Evolutionary conservation across 2,888 invertebrate species (phyloP).

Genomic region (Mesorhabditis sp.): DNA sequence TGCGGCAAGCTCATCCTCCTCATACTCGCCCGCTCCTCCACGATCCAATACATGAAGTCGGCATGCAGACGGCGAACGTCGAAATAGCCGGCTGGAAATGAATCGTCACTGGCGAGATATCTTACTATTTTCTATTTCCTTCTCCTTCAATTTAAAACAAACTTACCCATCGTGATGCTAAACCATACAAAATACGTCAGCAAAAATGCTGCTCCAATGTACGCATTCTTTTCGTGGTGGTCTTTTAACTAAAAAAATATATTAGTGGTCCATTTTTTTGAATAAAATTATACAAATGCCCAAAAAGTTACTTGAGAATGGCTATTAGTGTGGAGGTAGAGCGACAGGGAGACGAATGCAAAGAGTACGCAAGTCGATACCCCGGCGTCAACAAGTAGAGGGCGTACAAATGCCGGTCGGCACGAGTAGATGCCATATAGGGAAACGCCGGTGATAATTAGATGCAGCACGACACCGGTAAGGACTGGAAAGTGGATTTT

Average conservation of each 20-base stretch:
- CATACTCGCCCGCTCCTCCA: slow-evolving; percentile 41
- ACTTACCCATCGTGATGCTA: slow-evolving; percentile 18
- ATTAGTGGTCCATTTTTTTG: neutral
- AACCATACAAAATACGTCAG: slow-evolving; percentile 37
- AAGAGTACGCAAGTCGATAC: slow-evolving; percentile 10
- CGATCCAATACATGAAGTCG: slow-evolving; percentile 50
- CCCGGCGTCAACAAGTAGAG: slow-evolving; percentile 32
- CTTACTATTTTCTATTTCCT: neutral
- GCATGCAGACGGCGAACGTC: slow-evolving; percentile 23
- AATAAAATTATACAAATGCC: neutral
- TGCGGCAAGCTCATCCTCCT: slow-evolving; percentile 24
- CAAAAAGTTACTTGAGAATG: neutral
- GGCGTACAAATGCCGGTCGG: slow-evolving; percentile 34
- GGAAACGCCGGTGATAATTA: slow-evolving; percentile 31
- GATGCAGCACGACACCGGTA: slow-evolving; percentile 26
- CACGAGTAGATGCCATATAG: slow-evolving; percentile 40
- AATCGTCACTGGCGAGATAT: neutral
- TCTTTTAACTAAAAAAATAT: neutral
- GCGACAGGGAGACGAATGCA: neutral
- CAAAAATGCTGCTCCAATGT: slow-evolving; percentile 37
- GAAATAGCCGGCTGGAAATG: neutral
- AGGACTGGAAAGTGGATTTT: slow-evolving; percentile 21
- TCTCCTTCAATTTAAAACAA: neutral
- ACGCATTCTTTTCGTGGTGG: slow-evolving; percentile 23
- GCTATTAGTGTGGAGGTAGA: neutral